phyloP scores from a whole-genome alignment of 1,140 invertebrate genomes.

The Eubasilissa regina region DNA sequence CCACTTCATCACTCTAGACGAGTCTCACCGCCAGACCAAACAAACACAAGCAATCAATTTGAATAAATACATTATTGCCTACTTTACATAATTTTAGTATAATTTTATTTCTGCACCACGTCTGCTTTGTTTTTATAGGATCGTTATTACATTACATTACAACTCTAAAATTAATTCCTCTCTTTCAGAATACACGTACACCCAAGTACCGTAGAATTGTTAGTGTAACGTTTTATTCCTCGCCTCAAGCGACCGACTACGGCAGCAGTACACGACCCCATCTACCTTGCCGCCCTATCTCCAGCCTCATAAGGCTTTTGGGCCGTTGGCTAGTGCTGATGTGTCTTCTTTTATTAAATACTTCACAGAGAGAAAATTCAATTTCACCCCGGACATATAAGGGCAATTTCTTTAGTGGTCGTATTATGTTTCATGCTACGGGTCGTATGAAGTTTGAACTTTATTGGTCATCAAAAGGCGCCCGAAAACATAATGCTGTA shows the following conservation, averaged over 20 bases:
- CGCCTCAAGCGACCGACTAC: background rate
- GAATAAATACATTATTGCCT: too few species aligned
- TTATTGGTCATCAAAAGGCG: constrained; percentile 32
- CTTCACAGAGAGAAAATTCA: constrained; percentile 47
- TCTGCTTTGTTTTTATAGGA: constrained; percentile 25
- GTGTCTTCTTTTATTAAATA: constrained; percentile 54
- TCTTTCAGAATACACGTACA: constrained; percentile 6
- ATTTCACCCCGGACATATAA: constrained; percentile 43
- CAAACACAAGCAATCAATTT: too few species aligned
- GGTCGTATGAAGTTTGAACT: constrained; percentile 14
- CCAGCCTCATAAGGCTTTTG: constrained; percentile 23
- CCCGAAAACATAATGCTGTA: constrained; percentile 1
- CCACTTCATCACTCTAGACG: too few species aligned
- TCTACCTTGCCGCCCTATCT: background rate
- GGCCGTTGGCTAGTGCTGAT: constrained; percentile 29
- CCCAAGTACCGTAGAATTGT: background rate
- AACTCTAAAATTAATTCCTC: background rate
- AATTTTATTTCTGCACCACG: constrained; percentile 11
- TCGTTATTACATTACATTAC: constrained; percentile 14
- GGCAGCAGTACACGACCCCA: background rate
- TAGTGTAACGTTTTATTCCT: constrained; percentile 17
- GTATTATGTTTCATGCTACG: constrained; percentile 31
- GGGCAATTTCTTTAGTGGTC: constrained; percentile 45
- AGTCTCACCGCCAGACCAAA: too few species aligned
- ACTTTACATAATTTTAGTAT: background rate